Evolutionary conservation across 1,140 invertebrate genomes (phyloP).

Genomic region (Drosophila kikkawai): DNA sequence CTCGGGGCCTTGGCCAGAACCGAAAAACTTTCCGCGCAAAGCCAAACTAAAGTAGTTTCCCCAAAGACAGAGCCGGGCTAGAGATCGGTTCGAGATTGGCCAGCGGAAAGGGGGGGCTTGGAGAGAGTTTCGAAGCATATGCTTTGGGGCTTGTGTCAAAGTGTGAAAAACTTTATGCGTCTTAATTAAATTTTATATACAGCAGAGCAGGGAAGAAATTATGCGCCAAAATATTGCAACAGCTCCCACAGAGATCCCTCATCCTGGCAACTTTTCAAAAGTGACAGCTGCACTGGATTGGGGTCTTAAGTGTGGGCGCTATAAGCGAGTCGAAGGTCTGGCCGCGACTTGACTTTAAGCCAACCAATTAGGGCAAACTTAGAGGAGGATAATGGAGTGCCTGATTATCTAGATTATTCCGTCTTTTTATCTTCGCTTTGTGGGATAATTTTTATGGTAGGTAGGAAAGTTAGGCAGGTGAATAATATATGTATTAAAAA

Average conservation of each 20-base stretch:
- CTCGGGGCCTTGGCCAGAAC: slow-evolving; percentile 42
- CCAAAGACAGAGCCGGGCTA: slow-evolving; percentile 56
- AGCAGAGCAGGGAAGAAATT: slow-evolving; percentile 59
- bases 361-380: slow-evolving; percentile 72
- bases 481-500: not conserved
- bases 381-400: slow-evolving; percentile 63
- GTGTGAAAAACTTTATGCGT: slow-evolving; percentile 81
- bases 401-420: slow-evolving; percentile 52
- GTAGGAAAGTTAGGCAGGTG: not conserved
- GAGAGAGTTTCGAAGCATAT: slow-evolving; percentile 50
- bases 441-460: slow-evolving; percentile 1
- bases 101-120: slow-evolving; percentile 8
- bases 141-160: slow-evolving; percentile 77
- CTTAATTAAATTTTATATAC: slow-evolving; percentile 82
- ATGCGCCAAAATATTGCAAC: slow-evolving; percentile 57
- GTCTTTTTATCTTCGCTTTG: slow-evolving; percentile 13
- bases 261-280: slow-evolving; percentile 71
- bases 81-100: slow-evolving; percentile 55
- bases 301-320: slow-evolving; percentile 2
- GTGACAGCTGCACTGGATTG: slow-evolving; percentile 72
- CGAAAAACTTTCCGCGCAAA: slow-evolving; percentile 51
- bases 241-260: slow-evolving; percentile 48
- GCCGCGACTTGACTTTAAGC: slow-evolving; percentile 65
- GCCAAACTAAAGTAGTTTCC: slow-evolving; percentile 79
- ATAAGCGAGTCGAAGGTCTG: slow-evolving; percentile 9